Evolutionary conservation across 1,140 invertebrate genomes (phyloP).

Genomic region (Heterodera carotae): DNA sequence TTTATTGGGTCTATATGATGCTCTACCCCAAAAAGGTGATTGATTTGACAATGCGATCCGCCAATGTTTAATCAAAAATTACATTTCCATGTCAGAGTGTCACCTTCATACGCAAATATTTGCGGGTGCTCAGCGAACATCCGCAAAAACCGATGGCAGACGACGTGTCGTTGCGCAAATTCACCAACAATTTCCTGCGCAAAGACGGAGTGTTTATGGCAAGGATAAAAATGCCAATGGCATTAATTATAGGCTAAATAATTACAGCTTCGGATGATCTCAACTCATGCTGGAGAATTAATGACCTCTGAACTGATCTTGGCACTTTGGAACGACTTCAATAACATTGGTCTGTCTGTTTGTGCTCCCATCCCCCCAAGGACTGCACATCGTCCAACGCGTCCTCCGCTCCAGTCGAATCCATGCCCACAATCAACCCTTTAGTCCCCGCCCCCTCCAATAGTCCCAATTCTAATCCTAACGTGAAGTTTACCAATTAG

Average conservation of each 20-base stretch:
- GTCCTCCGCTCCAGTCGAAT: too few species aligned
- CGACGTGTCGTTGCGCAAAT: slow-evolving; percentile 62
- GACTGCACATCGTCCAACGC: too few species aligned
- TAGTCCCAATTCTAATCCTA: not conserved
- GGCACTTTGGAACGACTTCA: slow-evolving; percentile 65
- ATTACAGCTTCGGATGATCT: slow-evolving; percentile 49
- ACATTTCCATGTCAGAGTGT: slow-evolving; percentile 52
- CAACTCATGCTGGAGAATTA: slow-evolving; percentile 63
- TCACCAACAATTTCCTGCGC: slow-evolving; percentile 63
- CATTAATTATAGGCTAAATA: not conserved
- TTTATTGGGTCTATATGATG: slow-evolving; percentile 65
- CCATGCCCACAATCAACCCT: too few species aligned
- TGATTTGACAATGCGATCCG: too few species aligned
- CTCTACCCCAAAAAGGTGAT: slow-evolving; percentile 63
- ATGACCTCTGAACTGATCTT: slow-evolving; percentile 64
- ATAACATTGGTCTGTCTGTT: slow-evolving; percentile 59
- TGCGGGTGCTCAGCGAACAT: slow-evolving; percentile 64
- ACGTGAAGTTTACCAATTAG: not conserved
- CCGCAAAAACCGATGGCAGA: slow-evolving; percentile 62
- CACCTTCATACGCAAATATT: slow-evolving; percentile 63
- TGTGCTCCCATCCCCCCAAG: slow-evolving; percentile 14
- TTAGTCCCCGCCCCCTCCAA: not conserved
- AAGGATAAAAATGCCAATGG: slow-evolving; percentile 1
- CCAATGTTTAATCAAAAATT: too few species aligned
- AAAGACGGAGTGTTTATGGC: slow-evolving; percentile 65